A percentile compares a stretch with the other conserved stretches of the same genome.
Conservation (phyloP, 2,888 invertebrate genomes). For the Mythimna loreyi region DNA sequence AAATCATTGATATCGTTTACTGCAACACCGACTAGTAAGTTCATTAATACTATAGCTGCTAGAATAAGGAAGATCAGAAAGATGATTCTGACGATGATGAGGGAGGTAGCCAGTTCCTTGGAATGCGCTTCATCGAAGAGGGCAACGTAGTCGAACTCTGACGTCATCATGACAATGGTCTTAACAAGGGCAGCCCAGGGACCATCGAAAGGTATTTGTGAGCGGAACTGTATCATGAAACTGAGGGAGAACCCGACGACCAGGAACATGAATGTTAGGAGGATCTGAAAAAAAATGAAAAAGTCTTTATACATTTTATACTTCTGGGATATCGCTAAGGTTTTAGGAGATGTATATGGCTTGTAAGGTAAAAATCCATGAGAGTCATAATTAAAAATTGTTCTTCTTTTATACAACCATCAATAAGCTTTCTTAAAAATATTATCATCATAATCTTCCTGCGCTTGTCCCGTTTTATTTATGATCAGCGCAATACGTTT, state of each 20-base stretch:
- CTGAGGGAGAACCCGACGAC: conserved; percentile 90
- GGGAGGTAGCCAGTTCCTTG: conserved; percentile 79
- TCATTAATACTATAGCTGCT: conserved; percentile 91
- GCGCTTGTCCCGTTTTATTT: too few species aligned
- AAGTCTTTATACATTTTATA: background rate
- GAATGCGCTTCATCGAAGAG: conserved; percentile 86
- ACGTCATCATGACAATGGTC: conserved; percentile 92
- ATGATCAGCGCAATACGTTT: too few species aligned
- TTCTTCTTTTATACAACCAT: too few species aligned
- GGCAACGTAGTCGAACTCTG: conserved; percentile 90
- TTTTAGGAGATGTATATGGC: background rate
- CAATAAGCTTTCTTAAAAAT: too few species aligned
- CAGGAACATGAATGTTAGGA: conserved; percentile 72
- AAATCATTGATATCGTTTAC: conserved; percentile 91
- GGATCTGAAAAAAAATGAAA: conserved; percentile 44
- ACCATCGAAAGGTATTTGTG: conserved; percentile 86
- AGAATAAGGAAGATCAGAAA: conserved; percentile 89
- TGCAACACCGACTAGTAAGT: conserved; percentile 91
- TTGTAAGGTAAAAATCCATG: too few species aligned
- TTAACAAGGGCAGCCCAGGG: conserved; percentile 90
- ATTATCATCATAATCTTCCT: too few species aligned
- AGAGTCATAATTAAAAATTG: too few species aligned
- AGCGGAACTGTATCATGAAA: conserved; percentile 90
- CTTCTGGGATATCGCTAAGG: background rate
- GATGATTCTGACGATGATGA: conserved; percentile 86